These are phyloP conservation scores for Metalampra italica DNA, from an alignment of 2,888 invertebrate species.

Conservation along the genomic window DNA sequence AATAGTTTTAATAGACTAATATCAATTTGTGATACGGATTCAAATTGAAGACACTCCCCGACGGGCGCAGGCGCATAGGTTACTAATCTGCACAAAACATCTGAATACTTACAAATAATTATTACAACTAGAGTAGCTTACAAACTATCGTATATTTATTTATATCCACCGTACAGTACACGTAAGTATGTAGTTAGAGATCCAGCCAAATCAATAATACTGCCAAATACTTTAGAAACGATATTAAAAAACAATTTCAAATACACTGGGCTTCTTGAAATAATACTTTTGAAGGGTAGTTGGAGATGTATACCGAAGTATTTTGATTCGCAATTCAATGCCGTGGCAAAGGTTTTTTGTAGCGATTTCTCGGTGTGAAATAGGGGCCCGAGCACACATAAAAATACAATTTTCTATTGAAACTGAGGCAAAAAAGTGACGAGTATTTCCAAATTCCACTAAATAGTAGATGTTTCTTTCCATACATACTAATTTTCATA, in stretches of 20 bases:
- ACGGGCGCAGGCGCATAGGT: conserved; percentile 3
- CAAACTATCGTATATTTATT: conserved; percentile 72
- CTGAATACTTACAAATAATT: conserved; percentile 59
- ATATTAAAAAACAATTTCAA: conserved; percentile 6
- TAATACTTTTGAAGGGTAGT: conserved; percentile 20
- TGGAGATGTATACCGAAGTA: neutral
- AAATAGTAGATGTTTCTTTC: too few relatives aligned
- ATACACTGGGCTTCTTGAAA: conserved; percentile 25
- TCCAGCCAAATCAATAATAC: conserved; percentile 69
- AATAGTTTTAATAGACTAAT: too few relatives aligned
- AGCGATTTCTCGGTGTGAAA: too few relatives aligned
- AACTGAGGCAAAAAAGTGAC: too few relatives aligned
- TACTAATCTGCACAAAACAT: conserved; percentile 48
- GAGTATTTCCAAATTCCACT: too few relatives aligned
- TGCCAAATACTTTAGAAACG: conserved; percentile 33
- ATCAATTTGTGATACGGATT: too few relatives aligned
- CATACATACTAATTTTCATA: too few relatives aligned
- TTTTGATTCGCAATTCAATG: too few relatives aligned
- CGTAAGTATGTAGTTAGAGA: conserved; percentile 60
- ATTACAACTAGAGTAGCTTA: conserved; percentile 56
- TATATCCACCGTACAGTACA: conserved; percentile 68
- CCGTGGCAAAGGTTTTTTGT: too few relatives aligned
- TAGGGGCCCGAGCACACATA: too few relatives aligned
- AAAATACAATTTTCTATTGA: too few relatives aligned
- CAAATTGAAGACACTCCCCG: neutral